These are phyloP conservation scores for Sinhomidia bicolor DNA, from an alignment of 2,888 invertebrate species.

Conservation along the genomic window DNA sequence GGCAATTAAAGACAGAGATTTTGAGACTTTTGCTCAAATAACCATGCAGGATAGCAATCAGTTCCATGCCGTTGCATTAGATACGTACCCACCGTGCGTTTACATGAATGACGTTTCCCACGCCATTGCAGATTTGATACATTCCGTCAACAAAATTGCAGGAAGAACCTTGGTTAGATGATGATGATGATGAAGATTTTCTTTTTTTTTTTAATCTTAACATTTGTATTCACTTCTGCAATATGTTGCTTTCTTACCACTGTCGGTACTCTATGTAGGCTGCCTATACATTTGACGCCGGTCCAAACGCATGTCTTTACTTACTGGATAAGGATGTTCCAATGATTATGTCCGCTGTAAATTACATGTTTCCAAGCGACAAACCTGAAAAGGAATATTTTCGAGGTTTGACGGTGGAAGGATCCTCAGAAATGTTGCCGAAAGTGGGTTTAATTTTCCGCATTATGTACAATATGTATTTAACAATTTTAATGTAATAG, in stretches of 20 bases:
- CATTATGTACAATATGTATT: too few species aligned
- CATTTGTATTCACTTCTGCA: too few species aligned
- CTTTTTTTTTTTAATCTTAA: too few species aligned
- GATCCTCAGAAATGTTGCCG: slow-evolving; percentile 78
- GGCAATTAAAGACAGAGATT: slow-evolving; percentile 88
- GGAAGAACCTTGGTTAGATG: slow-evolving; percentile 85
- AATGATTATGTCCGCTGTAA: slow-evolving; percentile 86
- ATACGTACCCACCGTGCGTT: slow-evolving; percentile 95
- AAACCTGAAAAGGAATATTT: slow-evolving; percentile 82
- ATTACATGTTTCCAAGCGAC: slow-evolving; percentile 87
- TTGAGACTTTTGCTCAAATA: slow-evolving; percentile 92
- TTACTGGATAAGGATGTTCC: slow-evolving; percentile 89
- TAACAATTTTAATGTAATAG: not conserved
- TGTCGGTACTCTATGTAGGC: slow-evolving; percentile 83
- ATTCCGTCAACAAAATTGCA: slow-evolving; percentile 89
- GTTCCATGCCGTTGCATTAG: slow-evolving; percentile 96
- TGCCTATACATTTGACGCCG: slow-evolving; percentile 99
- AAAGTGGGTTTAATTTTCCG: slow-evolving; percentile 79
- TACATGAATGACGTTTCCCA: slow-evolving; percentile 96
- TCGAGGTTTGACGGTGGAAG: slow-evolving; percentile 84
- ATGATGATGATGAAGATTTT: too few species aligned
- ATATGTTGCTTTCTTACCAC: too few species aligned
- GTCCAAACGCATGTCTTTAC: slow-evolving; percentile 97
- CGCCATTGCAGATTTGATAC: slow-evolving; percentile 89
- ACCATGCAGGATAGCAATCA: slow-evolving; percentile 99